Percentiles rank a stretch among this genome's conserved stretches.
Evolutionary conservation across 1,140 invertebrate genomes (phyloP).

Genomic region (Bombus breviceps): DNA sequence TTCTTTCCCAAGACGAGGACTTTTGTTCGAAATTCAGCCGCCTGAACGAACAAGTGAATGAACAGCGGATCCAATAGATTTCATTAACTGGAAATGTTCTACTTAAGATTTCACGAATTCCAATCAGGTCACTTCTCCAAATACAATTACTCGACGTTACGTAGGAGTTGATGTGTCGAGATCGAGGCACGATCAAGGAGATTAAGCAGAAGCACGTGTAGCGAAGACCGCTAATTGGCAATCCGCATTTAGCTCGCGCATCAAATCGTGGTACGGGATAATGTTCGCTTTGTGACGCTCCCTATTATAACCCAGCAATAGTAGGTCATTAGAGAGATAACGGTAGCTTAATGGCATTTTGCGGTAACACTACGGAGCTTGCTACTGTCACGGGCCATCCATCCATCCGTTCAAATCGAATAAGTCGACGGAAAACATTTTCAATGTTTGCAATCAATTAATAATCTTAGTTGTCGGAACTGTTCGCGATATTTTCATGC

Average conservation of each 20-base stretch:
- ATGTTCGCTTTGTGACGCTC: slow-evolving; percentile 58
- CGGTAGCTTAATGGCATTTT: slow-evolving; percentile 65
- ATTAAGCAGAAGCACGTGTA: slow-evolving; percentile 30
- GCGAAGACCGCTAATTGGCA: slow-evolving; percentile 55
- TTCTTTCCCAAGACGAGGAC: too few relatives aligned
- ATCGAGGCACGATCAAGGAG: slow-evolving; percentile 26
- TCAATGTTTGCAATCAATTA: too few relatives aligned
- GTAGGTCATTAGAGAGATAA: slow-evolving; percentile 64
- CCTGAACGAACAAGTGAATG: background rate
- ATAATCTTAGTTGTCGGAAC: too few relatives aligned
- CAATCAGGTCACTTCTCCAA: background rate
- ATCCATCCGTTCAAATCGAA: background rate
- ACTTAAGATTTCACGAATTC: background rate
- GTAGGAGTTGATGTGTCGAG: background rate
- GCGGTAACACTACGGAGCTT: slow-evolving; percentile 42
- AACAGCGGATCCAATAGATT: background rate
- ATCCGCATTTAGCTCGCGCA: slow-evolving; percentile 48
- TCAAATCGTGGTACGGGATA: slow-evolving; percentile 53
- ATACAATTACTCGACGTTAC: background rate
- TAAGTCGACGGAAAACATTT: background rate
- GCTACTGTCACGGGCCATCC: background rate
- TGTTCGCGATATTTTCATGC: background rate
- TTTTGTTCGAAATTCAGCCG: too few relatives aligned
- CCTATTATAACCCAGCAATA: slow-evolving; percentile 40
- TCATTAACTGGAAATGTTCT: background rate